Evolutionary conservation across 2,797 vertebrate genomes (phyloP), one percentile per base, ranked within the genome.

Genomic region (Chloroceryle amazona): DNA sequence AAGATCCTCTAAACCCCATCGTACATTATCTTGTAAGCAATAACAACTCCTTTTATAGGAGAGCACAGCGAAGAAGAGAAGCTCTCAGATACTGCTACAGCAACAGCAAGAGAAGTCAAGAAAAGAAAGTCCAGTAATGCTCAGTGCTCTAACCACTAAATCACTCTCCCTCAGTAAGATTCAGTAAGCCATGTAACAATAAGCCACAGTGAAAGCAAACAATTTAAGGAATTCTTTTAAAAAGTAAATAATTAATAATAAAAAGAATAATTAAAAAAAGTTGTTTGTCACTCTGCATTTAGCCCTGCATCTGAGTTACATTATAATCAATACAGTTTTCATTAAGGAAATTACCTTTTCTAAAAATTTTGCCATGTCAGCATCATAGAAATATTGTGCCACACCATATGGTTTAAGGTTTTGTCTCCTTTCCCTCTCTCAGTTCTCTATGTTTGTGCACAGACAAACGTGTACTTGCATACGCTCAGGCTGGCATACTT

Each of bases 401-500:
- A 85, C 28, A 46, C 33, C 60, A 58, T 18, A 47, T 52, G 41
- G 90, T 97, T 91, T 57, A 86, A 58, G 71, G 67, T 61, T 49
- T 82, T 82, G 42, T 46, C 44, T 25, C 41, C 46, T 63, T 86
- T 55, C 23, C 31, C 16, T 55, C 7, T 52, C 58, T 54, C 13
- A 16, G 60, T 83, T 63, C 54, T 72, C 0, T 9, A 9, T 22
- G 19, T 49, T 12, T 51, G 9, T 37, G 31, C n/a, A 41, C 18
- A 83, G 31, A 33, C 23, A 74, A 0, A 82, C 3, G 11, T 4
- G 21, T 13, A 25, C 11, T 42, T 42, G 9, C 21, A 57, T 8
- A 66, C 1, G 21, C 25, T 75, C 19, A n/a, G 0, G 1, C 31
- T 73, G 26, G 21, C 41, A 44, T 7, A 47, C 0, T 2, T 1